Base-by-base conservation (phyloP, 2,113 vertebrate species). In the Scytalopus superciliaris region DNA sequence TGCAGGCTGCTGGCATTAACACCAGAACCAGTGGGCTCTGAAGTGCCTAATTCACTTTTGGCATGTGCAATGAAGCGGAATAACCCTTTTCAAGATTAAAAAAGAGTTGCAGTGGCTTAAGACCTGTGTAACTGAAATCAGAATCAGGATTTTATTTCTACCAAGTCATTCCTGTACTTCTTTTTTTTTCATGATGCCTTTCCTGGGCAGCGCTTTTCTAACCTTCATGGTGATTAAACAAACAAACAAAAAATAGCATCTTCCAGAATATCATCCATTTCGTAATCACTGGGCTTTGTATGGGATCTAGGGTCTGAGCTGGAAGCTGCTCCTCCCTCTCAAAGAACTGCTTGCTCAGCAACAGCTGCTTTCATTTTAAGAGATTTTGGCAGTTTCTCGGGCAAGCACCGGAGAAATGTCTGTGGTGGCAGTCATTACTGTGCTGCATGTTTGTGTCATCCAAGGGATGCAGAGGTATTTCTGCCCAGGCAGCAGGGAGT, bases 361-460 rank as follows among this genome's bases (percentile, higher is more conserved):
- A 74, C 81, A 92, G 84, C 89, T 94, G 85, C 66, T 90, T 91
- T 95, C 40, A 42, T 87, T 91, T 87, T 13, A 37, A 68, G 69
- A 84, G 47, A 49, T 76, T 82, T 72, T 87, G 89, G 35, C 84
- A 92, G 84, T 53, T 95, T 63, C 69, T 72, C 59, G 84, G 80
- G 66, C 66, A 84, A 49, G 31, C 30, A 84, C 40, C 7, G 3
- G 69, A 2, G 6, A 76, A 63, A 78, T 76, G 55, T 64, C 39
- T 53, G 64, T 79, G 44, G 73, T 7, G 7, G 42, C 55, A 56
- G 37, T 81, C 55, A 60, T 55, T 44, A 55, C 77, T n/a, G 40
- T 82, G 39, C 42, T 24, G 44, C 19, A 47, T 10, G 11, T 74
- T 67, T 27, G 12, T 67, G 76, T 89, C 56, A 56, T 44, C 60